Conservation (phyloP, 2,888 invertebrate genomes). For the Girardia tigrina region DNA sequence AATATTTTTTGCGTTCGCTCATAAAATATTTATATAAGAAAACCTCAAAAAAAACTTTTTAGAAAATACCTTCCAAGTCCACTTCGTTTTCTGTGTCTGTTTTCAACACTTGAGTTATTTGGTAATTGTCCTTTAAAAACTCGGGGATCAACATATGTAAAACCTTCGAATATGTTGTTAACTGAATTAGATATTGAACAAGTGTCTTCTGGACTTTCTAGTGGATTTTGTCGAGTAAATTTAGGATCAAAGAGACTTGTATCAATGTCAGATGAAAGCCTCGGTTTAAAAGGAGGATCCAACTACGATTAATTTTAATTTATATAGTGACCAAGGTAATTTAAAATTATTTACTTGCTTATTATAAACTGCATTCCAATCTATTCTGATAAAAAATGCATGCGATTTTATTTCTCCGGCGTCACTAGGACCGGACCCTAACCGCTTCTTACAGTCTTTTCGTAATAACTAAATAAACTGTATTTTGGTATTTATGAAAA, state of each 20-base stretch:
- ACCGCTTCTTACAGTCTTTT: conserved; percentile 64
- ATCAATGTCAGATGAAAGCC: conserved; percentile 52
- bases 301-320: too few species aligned
- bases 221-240: conserved; percentile 36
- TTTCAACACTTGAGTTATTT: background rate
- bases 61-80: background rate
- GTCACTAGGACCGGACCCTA: conserved; percentile 70
- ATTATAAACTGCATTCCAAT: conserved; percentile 57
- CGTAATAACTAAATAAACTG: conserved; percentile 51
- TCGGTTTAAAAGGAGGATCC: conserved; percentile 88
- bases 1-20: too few species aligned
- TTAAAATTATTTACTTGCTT: conserved; percentile 1
- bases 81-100: background rate
- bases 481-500: background rate
- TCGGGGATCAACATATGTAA: conserved; percentile 78
- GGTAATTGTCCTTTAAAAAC: conserved; percentile 11
- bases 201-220: conserved; percentile 35
- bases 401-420: conserved; percentile 78
- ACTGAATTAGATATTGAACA: conserved; percentile 17
- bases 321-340: too few species aligned
- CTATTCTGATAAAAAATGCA: conserved; percentile 80
- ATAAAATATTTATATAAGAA: too few species aligned
- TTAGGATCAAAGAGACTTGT: conserved; percentile 36
- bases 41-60: too few species aligned
- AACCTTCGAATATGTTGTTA: conserved; percentile 59